phyloP scores from a whole-genome alignment of 2,113 vertebrate species.

The Lampris megalopsis region DNA sequence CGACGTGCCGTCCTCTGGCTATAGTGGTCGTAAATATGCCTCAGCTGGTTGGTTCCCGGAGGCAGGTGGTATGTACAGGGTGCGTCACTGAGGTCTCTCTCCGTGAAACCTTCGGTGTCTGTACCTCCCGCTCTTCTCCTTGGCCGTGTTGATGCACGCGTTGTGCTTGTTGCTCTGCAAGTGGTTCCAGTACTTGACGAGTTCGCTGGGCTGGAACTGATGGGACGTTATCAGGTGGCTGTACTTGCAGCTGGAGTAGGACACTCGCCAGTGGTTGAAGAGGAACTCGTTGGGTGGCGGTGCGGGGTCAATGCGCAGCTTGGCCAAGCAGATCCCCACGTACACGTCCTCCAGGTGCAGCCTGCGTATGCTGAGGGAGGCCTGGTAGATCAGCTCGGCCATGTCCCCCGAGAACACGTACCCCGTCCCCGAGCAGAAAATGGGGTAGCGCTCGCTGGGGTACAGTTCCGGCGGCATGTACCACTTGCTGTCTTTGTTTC shows the following conservation, averaged over 20 bases:
- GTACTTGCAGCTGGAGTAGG: constrained; percentile 98
- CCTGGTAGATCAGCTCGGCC: constrained; percentile 94
- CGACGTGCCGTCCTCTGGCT: constrained; percentile 48
- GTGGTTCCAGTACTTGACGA: constrained; percentile 98
- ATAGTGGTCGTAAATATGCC: constrained; percentile 21
- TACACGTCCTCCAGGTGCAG: constrained; percentile 98
- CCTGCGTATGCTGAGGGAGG: constrained; percentile 92
- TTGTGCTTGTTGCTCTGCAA: constrained; percentile 99
- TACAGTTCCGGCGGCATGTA: constrained; percentile 97
- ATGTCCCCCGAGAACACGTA: constrained; percentile 98
- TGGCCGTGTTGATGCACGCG: constrained; percentile 91
- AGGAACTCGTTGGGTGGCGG: constrained; percentile 97
- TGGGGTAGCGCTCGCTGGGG: constrained; percentile 95
- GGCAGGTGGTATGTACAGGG: constrained; percentile 16
- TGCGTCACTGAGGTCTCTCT: constrained; percentile 71
- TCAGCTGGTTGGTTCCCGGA: not conserved
- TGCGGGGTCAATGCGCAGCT: constrained; percentile 92
- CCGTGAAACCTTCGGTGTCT: constrained; percentile 91
- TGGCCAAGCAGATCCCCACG: constrained; percentile 96
- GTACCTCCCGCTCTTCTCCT: constrained; percentile 91
- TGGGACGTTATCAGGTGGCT: constrained; percentile 98
- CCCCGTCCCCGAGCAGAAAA: constrained; percentile 97
- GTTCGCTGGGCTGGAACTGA: constrained; percentile 94
- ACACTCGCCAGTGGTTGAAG: constrained; percentile 97
- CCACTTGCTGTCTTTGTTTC: constrained; percentile 98